These are phyloP conservation scores for Columba janthina DNA, from an alignment of 2,113 vertebrate genomes.

Conservation along the genomic window DNA sequence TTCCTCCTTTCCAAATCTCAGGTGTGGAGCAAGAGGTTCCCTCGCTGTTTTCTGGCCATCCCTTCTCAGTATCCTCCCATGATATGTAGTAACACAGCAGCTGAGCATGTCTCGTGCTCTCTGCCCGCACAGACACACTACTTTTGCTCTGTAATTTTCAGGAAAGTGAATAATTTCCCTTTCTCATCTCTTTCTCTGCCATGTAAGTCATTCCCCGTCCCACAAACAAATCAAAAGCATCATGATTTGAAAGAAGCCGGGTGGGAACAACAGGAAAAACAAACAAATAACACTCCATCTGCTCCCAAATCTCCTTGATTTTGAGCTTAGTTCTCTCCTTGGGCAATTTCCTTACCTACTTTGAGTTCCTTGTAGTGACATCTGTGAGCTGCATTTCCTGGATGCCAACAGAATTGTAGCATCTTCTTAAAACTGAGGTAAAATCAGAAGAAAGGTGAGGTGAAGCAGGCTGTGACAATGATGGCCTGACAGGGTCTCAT, in stretches of 20 bases:
- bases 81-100: neutral
- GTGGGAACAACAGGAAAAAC: neutral
- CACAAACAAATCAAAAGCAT: neutral
- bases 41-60: neutral
- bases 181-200: neutral
- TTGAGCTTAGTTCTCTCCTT: neutral
- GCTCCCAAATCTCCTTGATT: neutral
- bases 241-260: neutral
- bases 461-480: accelerated
- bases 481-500: neutral
- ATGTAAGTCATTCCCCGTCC: neutral
- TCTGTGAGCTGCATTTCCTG: neutral
- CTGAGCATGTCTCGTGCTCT: neutral
- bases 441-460: neutral
- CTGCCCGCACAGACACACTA: neutral
- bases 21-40: neutral
- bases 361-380: neutral
- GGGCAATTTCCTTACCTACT: neutral
- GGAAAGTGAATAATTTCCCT: neutral
- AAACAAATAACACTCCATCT: neutral
- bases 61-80: neutral
- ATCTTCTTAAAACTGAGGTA: neutral
- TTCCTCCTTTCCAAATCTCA: neutral
- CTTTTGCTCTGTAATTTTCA: neutral
- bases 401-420: neutral